Evolutionary conservation across 2,797 vertebrate species (phyloP), one percentile per base, ranked within the genome.

Genomic region (Sebastes taczanowskii): DNA sequence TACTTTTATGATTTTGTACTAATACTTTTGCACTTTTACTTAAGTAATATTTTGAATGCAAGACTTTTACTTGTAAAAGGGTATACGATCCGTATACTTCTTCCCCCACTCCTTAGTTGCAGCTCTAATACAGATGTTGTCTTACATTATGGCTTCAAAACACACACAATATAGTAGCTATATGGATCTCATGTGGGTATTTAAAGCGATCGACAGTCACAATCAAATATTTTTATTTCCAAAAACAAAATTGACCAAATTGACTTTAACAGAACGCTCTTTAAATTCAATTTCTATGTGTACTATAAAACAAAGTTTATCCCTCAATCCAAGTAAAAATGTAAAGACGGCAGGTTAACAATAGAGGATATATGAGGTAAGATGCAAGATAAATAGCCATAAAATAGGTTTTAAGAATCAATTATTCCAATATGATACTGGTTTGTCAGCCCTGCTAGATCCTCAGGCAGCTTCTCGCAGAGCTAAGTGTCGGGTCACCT

Each of bases 401-500:
- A 6, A 10, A 55, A 53, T 68, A 9, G 46, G 30, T 35, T 56
- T 32, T 32, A 32, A 32, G 59, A 61, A 61, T 32, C 59, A 6
- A 61, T 61, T 42, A 35, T 42, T 64, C n/a, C 67, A 34, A 9
- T 34, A 20, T 34, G 20, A 53, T 18, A 25, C 8, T 7, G 20
- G 20, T 53, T 38, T 11, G 2, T 56, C 68, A 4, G 2, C 14
- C 20, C 23, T 16, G 1, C 55, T 2, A 67, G 58, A 52, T 64
- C 46, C 29, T 59, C 46, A 9, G 67, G 42, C 59, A 16, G 56
- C 16, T 61, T 77, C 49, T 22, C 11, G 32, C 62, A 49, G 35
- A 56, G 32, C 38, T 71, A 32, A 60, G 61, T 18, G 46, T 38
- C 49, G 11, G 80, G 22, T 83, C 11, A 30, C 56, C 74, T 77